A percentile compares a stretch with the other conserved stretches of the same genome.
Conservation (phyloP, 1,140 invertebrate genomes). For the Cecropterus lyciades region DNA sequence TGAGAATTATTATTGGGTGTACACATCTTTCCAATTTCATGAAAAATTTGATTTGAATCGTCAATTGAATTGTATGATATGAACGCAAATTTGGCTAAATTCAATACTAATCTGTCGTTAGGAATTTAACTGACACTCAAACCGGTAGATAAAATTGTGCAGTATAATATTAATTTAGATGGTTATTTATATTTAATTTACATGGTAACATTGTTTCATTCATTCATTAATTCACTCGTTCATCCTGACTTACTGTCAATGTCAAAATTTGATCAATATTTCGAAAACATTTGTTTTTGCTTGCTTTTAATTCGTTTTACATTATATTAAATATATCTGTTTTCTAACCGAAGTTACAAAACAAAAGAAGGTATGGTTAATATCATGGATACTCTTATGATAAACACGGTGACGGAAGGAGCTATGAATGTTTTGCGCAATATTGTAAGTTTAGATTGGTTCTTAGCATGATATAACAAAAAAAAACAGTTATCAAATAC, state of each 20-base stretch:
- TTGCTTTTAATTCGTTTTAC: background rate
- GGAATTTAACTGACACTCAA: no score
- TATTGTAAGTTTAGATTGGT: conserved; percentile 69
- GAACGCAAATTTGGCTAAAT: no score
- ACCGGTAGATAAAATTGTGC: no score
- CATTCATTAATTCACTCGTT: background rate
- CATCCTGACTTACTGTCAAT: conserved; percentile 3
- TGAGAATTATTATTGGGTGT: no score
- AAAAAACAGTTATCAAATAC: conserved; percentile 12
- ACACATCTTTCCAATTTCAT: no score
- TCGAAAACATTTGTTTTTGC: background rate
- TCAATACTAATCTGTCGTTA: no score
- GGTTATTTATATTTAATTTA: no score
- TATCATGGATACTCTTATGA: conserved; percentile 71
- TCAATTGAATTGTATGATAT: no score
- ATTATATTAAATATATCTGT: background rate
- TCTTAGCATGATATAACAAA: conserved; percentile 41
- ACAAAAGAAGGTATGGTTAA: conserved; percentile 77
- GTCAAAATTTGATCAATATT: conserved; percentile 12
- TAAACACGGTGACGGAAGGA: conserved; percentile 79
- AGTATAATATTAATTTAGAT: no score
- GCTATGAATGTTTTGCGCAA: conserved; percentile 77
- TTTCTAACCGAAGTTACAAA: conserved; percentile 26
- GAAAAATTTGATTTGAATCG: no score
- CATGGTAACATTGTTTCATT: no score